A percentile compares a stretch with the other conserved stretches of the same genome.
Evolutionary conservation across 2,113 vertebrate genomes (phyloP).

Genomic region (Vimba vimba): DNA sequence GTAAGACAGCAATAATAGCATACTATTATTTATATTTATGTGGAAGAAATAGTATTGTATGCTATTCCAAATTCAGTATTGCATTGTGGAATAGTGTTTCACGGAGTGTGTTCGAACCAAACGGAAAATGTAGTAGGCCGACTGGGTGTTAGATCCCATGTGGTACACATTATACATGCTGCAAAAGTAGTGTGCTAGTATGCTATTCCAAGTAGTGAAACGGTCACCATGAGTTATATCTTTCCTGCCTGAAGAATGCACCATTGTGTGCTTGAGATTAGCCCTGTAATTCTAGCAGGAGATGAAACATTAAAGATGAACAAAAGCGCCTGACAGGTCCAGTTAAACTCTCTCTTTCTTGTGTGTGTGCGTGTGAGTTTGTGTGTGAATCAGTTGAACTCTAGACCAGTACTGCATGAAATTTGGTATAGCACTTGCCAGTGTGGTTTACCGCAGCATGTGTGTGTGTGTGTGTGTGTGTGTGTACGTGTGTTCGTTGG

Average conservation of each 20-base stretch:
- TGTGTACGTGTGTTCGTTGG: constrained; percentile 22
- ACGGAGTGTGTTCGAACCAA: background rate
- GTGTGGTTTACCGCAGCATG: constrained; percentile 31
- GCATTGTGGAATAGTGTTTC: background rate
- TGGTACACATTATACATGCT: background rate
- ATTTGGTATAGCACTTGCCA: constrained; percentile 31
- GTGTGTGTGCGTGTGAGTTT: background rate
- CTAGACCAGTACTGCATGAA: constrained; percentile 2
- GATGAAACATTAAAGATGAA: constrained; percentile 23
- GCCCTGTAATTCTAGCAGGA: constrained; percentile 6
- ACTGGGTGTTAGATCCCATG: too few species aligned
- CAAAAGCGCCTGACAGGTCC: background rate
- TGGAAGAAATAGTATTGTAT: background rate
- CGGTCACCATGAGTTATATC: background rate
- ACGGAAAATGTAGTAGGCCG: background rate
- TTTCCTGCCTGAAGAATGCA: constrained; percentile 14
- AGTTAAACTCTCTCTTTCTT: background rate
- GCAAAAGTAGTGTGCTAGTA: background rate
- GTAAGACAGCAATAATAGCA: background rate
- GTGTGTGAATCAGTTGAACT: constrained; percentile 4
- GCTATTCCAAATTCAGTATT: background rate
- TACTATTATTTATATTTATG: background rate
- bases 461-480: constrained; percentile 25
- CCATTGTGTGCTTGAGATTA: constrained; percentile 26
- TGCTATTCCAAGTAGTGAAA: background rate